phyloP scores from a whole-genome alignment of 2,797 vertebrate species.

The Lutjanus campechanus region DNA sequence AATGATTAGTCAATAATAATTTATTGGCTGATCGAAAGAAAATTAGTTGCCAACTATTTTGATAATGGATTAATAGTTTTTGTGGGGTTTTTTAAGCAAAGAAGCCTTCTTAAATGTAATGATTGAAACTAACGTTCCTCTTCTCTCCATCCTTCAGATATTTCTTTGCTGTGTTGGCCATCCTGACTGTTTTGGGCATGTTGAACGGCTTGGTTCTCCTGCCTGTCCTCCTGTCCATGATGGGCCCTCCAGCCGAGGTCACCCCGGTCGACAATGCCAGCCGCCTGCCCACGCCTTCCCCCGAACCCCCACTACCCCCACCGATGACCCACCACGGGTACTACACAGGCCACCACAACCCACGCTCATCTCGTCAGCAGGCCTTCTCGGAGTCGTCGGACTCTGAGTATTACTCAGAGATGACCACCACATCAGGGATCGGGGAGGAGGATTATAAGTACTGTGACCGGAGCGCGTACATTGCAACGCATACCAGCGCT shows the following conservation, averaged over 20 bases:
- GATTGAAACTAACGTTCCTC: slow-evolving; percentile 7
- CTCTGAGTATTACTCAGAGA: slow-evolving; percentile 89
- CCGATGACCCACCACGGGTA: slow-evolving; percentile 88
- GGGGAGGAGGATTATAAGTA: slow-evolving; percentile 88
- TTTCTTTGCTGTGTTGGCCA: slow-evolving; percentile 95
- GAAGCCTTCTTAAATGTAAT: too few relatives aligned
- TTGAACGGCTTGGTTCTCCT: slow-evolving; percentile 96
- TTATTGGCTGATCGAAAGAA: too few relatives aligned
- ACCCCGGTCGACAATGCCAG: slow-evolving; percentile 77
- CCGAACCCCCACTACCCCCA: slow-evolving; percentile 81
- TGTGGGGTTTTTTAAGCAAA: not conserved
- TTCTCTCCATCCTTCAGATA: slow-evolving; percentile 84
- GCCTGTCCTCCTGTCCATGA: slow-evolving; percentile 94
- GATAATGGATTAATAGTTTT: too few relatives aligned
- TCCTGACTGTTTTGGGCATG: slow-evolving; percentile 94
- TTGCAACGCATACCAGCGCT: slow-evolving; percentile 67
- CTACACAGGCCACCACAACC: slow-evolving; percentile 78
- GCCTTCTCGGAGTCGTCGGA: slow-evolving; percentile 87
- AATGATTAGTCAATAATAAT: too few relatives aligned
- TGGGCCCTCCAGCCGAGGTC: slow-evolving; percentile 95
- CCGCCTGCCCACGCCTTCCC: slow-evolving; percentile 82
- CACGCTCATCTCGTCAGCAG: slow-evolving; percentile 75
- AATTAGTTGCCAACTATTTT: too few relatives aligned
- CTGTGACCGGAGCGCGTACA: slow-evolving; percentile 83
- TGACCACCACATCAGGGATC: slow-evolving; percentile 84